Evolutionary conservation across 2,797 vertebrate species (phyloP).

Genomic region (Chiroxiphia lanceolata): DNA sequence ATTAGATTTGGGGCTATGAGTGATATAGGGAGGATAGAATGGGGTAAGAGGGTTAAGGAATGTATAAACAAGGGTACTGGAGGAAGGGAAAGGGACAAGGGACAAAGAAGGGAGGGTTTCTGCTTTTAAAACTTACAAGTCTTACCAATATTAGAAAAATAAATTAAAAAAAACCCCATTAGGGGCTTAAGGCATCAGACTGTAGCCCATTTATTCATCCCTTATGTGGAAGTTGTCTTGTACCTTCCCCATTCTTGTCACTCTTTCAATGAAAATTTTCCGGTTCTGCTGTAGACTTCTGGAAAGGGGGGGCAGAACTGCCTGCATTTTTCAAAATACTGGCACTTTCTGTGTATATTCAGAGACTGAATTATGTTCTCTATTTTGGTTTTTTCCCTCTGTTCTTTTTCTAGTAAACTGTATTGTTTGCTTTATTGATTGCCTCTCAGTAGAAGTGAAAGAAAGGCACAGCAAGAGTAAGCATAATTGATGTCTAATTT

Average conservation of each 20-base stretch:
- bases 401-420: not conserved
- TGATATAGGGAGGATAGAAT: no score
- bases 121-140: no score
- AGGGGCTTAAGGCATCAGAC: no score
- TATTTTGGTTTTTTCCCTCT: accelerated
- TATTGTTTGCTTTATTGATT: not conserved
- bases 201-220: not conserved
- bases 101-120: no score
- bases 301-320: not conserved
- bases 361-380: not conserved
- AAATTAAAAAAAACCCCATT: no score
- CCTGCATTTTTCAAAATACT: not conserved
- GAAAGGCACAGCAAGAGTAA: not conserved
- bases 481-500: not conserved
- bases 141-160: no score
- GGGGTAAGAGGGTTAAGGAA: no score
- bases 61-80: no score
- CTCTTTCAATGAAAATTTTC: not conserved
- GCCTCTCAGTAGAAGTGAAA: not conserved
- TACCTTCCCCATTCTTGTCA: not conserved
- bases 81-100: no score
- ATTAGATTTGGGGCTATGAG: no score
- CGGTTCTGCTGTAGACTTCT: not conserved
- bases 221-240: not conserved
- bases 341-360: not conserved